Evolutionary conservation across 2,113 vertebrate species (phyloP), one percentile per base, ranked within the genome.

Genomic region (Hippocampus comes): DNA sequence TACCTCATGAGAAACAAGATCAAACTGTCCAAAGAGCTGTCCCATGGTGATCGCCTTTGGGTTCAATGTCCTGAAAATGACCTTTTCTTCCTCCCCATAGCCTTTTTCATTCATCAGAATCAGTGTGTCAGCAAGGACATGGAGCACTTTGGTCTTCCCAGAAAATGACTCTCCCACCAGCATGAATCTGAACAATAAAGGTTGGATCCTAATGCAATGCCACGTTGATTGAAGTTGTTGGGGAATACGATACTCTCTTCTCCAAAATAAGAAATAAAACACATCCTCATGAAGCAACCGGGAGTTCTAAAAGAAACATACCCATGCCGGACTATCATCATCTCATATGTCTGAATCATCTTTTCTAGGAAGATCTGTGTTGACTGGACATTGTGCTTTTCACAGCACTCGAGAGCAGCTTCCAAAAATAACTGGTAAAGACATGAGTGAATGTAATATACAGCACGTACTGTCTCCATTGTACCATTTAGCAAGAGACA

Each of bases 311-410:
- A 48, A 5, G 25, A 65, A 71, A 68, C 94, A 91, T 93, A 99
- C 97, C 97, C 97, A 65, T 98, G 97, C 76, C 97, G 93, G 80
- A 99, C 97, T 77, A 96, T 96, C 97, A 99, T 99, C 97, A 99
- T 99, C 91, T 99, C 97, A 87, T 99, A 99, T 0, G 96, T 95
- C 87, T 99, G 97, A 88, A 98, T 96, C 18, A 99, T 95, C 90
- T 99, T 99, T 63, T 95, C 87, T 72, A 96, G 64, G 91, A 99
- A 99, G 81, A 94, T 90, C 25, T 92, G 83, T 68, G 95, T 94
- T 81, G 95, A 93, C 71, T 98, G 97, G 57, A 96, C 91, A 77
- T 96, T 95, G 78, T 94, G 94, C 25, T 1, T 86, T 78, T 59
- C 56, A 82, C 96, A 96, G 86, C 91, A 94, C 84, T 96, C 92